Conservation (phyloP, 1,140 invertebrate species). For the Eciton burchellii region DNA sequence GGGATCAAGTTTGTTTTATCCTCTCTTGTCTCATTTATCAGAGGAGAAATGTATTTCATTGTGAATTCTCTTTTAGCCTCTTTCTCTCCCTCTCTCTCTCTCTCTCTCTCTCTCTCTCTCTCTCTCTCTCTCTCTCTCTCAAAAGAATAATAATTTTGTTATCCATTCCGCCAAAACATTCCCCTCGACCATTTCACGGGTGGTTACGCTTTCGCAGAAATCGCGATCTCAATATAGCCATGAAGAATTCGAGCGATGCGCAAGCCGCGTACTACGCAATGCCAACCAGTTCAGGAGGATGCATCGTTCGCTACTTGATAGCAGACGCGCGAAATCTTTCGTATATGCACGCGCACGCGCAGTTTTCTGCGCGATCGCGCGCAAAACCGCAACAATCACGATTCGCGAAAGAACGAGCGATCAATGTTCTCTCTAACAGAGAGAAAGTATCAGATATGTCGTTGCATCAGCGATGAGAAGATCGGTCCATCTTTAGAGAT, state of each 20-base stretch:
- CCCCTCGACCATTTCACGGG: neutral
- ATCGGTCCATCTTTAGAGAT: neutral
- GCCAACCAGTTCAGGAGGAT: neutral
- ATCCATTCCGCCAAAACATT: neutral
- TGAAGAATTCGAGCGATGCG: conserved; percentile 19
- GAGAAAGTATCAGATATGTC: no score
- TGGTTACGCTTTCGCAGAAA: neutral
- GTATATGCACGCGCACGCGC: neutral
- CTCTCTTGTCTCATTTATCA: no score
- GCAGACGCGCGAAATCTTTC: neutral
- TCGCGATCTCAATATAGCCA: neutral
- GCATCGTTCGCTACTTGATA: neutral
- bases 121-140: neutral
- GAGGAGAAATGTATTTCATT: no score
- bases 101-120: no score
- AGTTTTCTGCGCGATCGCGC: no score
- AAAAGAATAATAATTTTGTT: neutral
- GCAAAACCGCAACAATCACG: conserved; percentile 21
- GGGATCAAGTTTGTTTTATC: no score
- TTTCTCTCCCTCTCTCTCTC: no score
- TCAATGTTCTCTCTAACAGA: no score
- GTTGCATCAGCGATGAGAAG: neutral
- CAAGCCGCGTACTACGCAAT: neutral
- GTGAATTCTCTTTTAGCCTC: no score
- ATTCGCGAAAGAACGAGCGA: conserved; percentile 12